phyloP scores from a whole-genome alignment of 2,113 vertebrate species.

The Hassar affinis region DNA sequence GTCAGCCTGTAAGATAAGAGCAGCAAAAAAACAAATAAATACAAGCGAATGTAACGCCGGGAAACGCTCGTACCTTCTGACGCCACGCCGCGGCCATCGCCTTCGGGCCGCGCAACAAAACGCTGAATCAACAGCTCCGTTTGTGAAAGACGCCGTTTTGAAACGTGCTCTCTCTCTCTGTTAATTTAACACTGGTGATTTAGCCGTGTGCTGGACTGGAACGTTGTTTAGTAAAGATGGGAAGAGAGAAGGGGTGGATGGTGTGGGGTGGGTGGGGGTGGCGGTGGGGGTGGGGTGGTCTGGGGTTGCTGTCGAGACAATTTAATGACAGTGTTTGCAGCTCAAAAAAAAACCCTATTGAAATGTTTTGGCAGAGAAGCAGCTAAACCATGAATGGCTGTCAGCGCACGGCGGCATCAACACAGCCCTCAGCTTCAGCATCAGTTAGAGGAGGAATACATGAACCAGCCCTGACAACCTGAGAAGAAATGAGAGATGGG shows the following conservation, averaged over 20 bases:
- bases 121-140: background rate
- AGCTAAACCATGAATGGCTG: slow-evolving; percentile 61
- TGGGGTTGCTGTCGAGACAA: slow-evolving; percentile 54
- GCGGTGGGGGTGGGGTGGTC: too few species aligned
- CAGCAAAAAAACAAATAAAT: slow-evolving; percentile 6
- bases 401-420: slow-evolving; percentile 63
- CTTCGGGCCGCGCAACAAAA: background rate
- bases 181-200: slow-evolving; percentile 22
- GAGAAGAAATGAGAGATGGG: background rate
- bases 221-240: background rate
- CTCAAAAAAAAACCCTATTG: slow-evolving; percentile 51
- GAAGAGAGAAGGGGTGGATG: background rate
- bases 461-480: slow-evolving; percentile 26
- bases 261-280: background rate
- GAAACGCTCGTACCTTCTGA: background rate
- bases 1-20: slow-evolving; percentile 23
- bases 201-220: background rate
- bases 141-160: background rate
- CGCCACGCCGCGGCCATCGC: background rate
- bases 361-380: slow-evolving; percentile 69
- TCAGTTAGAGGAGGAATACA: slow-evolving; percentile 59
- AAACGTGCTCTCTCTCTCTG: background rate
- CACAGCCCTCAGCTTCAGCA: slow-evolving; percentile 37
- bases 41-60: slow-evolving; percentile 12
- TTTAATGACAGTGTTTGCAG: slow-evolving; percentile 63